Percentiles rank a stretch among this genome's conserved stretches.
These are phyloP conservation scores for Sympetrum striolatum DNA, from an alignment of 2,888 invertebrate genomes.

Conservation along the genomic window DNA sequence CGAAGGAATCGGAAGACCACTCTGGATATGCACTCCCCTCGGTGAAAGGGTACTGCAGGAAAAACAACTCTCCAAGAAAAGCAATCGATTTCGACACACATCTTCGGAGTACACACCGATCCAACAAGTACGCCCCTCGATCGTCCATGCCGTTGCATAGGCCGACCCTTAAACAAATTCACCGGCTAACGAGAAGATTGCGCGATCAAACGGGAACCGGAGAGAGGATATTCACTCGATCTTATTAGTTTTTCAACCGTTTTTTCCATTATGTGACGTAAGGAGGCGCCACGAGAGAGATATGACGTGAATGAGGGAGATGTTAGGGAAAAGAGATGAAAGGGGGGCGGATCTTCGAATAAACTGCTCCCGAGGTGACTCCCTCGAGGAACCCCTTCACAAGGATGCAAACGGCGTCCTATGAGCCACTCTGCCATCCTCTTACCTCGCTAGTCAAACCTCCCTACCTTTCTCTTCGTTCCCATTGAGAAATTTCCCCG, in stretches of 20 bases:
- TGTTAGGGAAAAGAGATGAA: neutral
- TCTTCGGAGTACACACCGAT: neutral
- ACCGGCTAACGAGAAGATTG: neutral
- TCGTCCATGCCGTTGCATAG: neutral
- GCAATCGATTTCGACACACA: neutral
- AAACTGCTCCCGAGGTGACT: slow-evolving; percentile 1
- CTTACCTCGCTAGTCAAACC: neutral
- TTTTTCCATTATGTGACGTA: neutral
- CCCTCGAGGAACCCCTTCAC: slow-evolving; percentile 4
- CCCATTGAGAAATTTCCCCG: slow-evolving; percentile 13
- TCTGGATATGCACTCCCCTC: too few species aligned
- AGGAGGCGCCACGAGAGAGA: neutral
- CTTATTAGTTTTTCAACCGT: neutral
- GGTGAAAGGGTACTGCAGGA: neutral
- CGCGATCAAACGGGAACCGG: neutral
- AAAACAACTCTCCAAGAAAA: neutral
- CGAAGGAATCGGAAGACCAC: too few species aligned
- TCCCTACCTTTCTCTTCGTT: neutral
- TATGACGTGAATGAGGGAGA: neutral
- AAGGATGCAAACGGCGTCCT: slow-evolving; percentile 2
- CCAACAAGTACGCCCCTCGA: neutral
- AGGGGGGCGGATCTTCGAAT: neutral
- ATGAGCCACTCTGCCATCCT: neutral
- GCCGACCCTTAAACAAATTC: neutral
- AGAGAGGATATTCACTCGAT: neutral